A percentile compares a stretch with the other conserved stretches of the same genome.
Evolutionary conservation across 1,140 invertebrate genomes (phyloP).

Genomic region (Zaprionus vittiger): DNA sequence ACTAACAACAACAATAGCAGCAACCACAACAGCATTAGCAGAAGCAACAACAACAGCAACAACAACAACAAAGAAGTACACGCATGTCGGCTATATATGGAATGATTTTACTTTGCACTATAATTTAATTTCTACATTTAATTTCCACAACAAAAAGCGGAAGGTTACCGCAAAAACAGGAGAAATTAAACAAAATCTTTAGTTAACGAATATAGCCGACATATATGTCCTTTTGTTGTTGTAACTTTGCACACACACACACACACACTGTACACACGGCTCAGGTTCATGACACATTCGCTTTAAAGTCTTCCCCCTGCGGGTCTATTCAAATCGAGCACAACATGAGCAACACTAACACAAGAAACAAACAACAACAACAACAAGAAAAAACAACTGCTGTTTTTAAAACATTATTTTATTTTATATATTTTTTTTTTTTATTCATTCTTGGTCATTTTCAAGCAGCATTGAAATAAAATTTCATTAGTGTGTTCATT

Average conservation of each 20-base stretch:
- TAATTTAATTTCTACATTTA: not conserved
- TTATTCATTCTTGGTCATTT: constrained; percentile 18
- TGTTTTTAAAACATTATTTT: constrained; percentile 1
- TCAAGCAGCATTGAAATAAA: constrained; percentile 24
- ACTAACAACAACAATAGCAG: not conserved
- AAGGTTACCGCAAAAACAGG: not conserved
- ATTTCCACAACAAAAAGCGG: not conserved
- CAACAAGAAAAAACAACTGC: not conserved
- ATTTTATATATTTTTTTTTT: not conserved
- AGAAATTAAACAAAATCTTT: not conserved
- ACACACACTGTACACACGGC: not conserved
- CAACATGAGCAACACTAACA: not conserved
- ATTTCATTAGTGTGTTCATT: constrained; percentile 22
- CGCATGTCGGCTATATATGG: constrained; percentile 15
- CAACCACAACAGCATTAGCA: not conserved
- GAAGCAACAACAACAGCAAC: not conserved
- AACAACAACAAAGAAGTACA: constrained; percentile 3
- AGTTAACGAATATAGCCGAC: constrained; percentile 3
- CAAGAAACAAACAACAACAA: not conserved
- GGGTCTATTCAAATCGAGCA: not conserved
- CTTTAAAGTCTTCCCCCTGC: not conserved
- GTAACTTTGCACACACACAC: constrained; percentile 15
- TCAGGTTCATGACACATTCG: not conserved
- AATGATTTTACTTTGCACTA: not conserved
- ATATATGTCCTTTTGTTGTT: constrained; percentile 21